Conservation (phyloP, 2,797 vertebrate genomes). For the Urosaurus nigricauda region DNA sequence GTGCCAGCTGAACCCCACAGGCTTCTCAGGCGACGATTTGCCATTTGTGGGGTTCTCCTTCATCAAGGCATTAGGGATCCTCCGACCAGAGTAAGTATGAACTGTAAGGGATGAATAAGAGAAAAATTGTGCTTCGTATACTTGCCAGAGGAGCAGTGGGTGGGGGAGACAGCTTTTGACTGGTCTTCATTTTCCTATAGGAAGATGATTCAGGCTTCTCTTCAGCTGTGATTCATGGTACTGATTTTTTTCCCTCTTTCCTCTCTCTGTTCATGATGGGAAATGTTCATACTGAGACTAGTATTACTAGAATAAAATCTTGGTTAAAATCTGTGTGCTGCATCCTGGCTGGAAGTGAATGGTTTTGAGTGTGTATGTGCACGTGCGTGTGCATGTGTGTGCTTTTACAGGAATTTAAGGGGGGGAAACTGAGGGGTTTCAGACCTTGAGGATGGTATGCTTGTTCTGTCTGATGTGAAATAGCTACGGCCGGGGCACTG, state of each 20-base stretch:
- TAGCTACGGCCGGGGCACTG: slow-evolving; percentile 34
- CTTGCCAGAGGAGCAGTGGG: background rate
- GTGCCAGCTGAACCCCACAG: slow-evolving; percentile 87
- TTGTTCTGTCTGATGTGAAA: slow-evolving; percentile 58
- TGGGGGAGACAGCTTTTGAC: slow-evolving; percentile 56
- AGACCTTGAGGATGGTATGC: slow-evolving; percentile 33
- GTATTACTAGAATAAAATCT: slow-evolving; percentile 64
- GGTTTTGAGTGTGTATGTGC: slow-evolving; percentile 48
- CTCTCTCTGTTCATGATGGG: slow-evolving; percentile 37
- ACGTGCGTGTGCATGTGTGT: background rate
- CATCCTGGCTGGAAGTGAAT: slow-evolving; percentile 53
- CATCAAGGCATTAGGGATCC: slow-evolving; percentile 90
- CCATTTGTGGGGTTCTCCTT: slow-evolving; percentile 99
- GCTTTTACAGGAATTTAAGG: slow-evolving; percentile 60
- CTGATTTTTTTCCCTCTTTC: slow-evolving; percentile 43
- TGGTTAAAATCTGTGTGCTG: slow-evolving; percentile 70
- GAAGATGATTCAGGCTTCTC: slow-evolving; percentile 62
- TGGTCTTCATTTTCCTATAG: slow-evolving; percentile 61
- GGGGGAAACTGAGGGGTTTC: slow-evolving; percentile 57
- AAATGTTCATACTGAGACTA: slow-evolving; percentile 41
- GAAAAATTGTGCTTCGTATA: slow-evolving; percentile 58
- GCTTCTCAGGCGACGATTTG: slow-evolving; percentile 94
- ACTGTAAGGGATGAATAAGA: slow-evolving; percentile 54
- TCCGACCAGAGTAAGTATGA: slow-evolving; percentile 96
- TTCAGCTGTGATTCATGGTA: slow-evolving; percentile 73